Evolutionary conservation across 2,113 vertebrate species (phyloP).

Genomic region (Mungos mungo): DNA sequence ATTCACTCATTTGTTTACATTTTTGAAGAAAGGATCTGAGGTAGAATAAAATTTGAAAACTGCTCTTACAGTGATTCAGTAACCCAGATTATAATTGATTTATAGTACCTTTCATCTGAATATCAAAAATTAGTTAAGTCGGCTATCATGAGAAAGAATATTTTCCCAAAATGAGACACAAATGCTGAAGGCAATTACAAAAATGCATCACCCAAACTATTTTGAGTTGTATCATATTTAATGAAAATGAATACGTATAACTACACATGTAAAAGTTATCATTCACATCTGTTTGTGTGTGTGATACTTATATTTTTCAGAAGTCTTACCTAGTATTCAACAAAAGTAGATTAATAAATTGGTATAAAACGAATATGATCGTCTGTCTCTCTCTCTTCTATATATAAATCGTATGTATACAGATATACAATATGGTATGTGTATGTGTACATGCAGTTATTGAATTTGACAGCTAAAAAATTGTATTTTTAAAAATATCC

Average conservation of each 20-base stretch:
- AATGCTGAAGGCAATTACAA: neutral
- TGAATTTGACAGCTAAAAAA: neutral
- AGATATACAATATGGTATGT: neutral
- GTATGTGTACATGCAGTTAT: neutral
- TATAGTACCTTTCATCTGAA: neutral
- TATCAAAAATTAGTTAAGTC: neutral
- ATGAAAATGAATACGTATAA: neutral
- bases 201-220: neutral
- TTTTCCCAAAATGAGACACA: neutral
- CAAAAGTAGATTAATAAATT: neutral
- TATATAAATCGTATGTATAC: neutral
- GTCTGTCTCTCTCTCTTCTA: neutral
- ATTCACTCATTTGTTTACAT: neutral
- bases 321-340: neutral
- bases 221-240: neutral
- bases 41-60: neutral
- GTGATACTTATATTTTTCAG: neutral
- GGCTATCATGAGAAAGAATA: neutral
- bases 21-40: neutral
- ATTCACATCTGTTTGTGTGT: neutral
- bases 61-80: neutral
- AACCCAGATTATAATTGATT: neutral
- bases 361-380: neutral
- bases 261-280: neutral
- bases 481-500: neutral